Evolutionary conservation across 2,888 invertebrate genomes (phyloP).

Genomic region (Ophioninae sp.): DNA sequence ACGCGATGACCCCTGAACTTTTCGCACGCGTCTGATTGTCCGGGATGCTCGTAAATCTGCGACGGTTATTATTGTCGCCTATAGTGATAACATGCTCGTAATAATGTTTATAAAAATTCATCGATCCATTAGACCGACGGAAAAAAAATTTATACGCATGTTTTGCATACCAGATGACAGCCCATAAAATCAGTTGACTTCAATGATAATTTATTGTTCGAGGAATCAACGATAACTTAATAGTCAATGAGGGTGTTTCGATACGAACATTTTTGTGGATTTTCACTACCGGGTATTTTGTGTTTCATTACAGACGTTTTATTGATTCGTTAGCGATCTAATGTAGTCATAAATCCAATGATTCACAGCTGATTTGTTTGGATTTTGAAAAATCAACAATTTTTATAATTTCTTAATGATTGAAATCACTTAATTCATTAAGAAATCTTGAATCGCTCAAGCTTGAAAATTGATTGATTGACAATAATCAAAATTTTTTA

Average conservation of each 20-base stretch:
- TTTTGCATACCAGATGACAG: neutral
- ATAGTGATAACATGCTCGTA: constrained; percentile 11
- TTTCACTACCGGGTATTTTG: neutral
- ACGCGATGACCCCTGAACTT: constrained; percentile 16
- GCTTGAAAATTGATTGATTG: no score
- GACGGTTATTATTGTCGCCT: neutral
- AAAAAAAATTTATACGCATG: neutral
- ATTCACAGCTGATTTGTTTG: no score
- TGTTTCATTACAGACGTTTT: neutral
- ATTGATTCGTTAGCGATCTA: no score
- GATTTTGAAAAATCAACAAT: no score
- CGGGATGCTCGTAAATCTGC: constrained; percentile 10
- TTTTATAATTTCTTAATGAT: no score
- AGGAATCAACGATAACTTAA: neutral
- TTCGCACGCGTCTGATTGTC: neutral
- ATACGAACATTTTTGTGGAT: neutral
- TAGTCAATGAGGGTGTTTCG: neutral
- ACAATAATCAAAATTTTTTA: no score
- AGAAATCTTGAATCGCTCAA: no score
- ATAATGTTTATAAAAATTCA: constrained; percentile 27
- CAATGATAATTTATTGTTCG: constrained; percentile 12
- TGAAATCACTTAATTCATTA: no score
- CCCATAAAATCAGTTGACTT: neutral
- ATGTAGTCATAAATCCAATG: no score
- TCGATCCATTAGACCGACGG: neutral